Evolutionary conservation across 2,113 vertebrate genomes (phyloP), one percentile per base, ranked within the genome.

Genomic region (Papio anubis): DNA sequence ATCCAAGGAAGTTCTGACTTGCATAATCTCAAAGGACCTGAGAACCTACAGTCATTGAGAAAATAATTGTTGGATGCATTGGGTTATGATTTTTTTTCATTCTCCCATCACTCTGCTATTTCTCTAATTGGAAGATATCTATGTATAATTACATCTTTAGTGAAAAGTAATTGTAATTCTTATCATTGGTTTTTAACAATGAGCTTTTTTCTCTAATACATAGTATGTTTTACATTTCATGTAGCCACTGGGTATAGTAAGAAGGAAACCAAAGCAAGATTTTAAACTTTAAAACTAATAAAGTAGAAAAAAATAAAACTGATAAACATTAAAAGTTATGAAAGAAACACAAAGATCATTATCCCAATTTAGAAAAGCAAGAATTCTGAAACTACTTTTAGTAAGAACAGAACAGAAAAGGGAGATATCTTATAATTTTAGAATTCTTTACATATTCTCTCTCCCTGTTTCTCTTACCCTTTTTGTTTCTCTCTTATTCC

Each of bases 151-250:
- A 96, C 91, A 98, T 98, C 97, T 98, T 98, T 97, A 97, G 92
- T 98, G 95, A 98, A 96, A 92, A 98, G 87, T 97, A 98, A 98
- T 99, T 99, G 98, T 98, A 98, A 98, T 98, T 98, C 96, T 98
- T 99, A 98, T 97, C 92, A 86, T 97, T 98, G 96, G 27, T 17
- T 97, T 98, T 98, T 97, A 97, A 98, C 13, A 98, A 98, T 99
- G 98, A 98, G 43, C 45, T 97, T 98, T 94, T 90, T 96, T 86
- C 72, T 82, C n/a, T 55, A 78, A 97, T 96, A 98, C 98, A 97
- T 88, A 97, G 16, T 96, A 94, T 97, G 98, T 98, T 97, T 96
- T 40, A 59, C 38, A 89, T 80, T 88, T 93, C 81, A 88, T 97
- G 38, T 97, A 96, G 95, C 80, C 87, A 96, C 9, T 94, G 93